Percentiles rank a stretch among this genome's conserved stretches.
Conservation (phyloP, 2,797 vertebrate species). For the Phrynocephalus guinanensis region DNA sequence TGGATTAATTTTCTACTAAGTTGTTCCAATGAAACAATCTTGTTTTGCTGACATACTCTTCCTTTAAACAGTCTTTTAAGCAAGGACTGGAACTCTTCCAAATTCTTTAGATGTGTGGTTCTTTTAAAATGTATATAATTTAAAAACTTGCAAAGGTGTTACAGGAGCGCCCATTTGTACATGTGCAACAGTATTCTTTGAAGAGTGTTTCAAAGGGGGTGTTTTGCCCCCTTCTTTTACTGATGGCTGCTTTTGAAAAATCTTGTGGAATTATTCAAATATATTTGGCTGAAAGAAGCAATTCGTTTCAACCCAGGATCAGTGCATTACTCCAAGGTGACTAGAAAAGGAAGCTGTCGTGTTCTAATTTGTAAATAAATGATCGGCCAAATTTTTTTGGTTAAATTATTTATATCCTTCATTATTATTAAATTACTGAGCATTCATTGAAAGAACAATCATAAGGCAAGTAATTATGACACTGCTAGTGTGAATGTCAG, state of each 20-base stretch:
- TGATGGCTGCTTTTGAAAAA: not conserved
- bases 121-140: not conserved
- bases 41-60: not conserved
- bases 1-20: not conserved
- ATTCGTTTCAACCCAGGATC: not conserved
- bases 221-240: not conserved
- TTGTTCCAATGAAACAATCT: not conserved
- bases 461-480: constrained; percentile 74
- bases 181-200: not conserved
- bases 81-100: not conserved
- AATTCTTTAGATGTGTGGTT: not conserved
- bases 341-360: constrained; percentile 55
- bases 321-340: constrained; percentile 47
- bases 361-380: constrained; percentile 65
- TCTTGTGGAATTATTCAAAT: not conserved
- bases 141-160: not conserved
- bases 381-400: constrained; percentile 64
- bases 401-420: constrained; percentile 74
- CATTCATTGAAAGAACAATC: constrained; percentile 75
- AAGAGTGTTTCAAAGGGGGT: constrained; percentile 6
- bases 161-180: not conserved
- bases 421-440: constrained; percentile 76
- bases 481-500: constrained; percentile 74
- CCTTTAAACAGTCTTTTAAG: constrained; percentile 10
- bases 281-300: not conserved